Conservation (phyloP, 2,888 invertebrate species). For the Netelia inedita region DNA sequence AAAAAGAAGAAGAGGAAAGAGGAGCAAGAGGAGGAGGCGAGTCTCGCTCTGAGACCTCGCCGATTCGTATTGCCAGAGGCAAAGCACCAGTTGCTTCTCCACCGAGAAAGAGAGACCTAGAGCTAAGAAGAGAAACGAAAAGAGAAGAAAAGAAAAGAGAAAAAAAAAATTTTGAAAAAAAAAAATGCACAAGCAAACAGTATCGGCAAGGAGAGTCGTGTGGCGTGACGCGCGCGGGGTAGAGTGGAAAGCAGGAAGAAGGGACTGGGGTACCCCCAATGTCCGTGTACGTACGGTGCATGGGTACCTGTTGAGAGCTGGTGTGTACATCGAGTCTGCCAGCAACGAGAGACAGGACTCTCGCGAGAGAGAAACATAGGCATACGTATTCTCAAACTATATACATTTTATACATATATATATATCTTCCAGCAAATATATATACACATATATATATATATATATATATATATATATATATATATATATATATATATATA, state of each 20-base stretch:
- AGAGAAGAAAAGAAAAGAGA: constrained; percentile 13
- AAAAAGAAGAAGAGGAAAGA: constrained; percentile 6
- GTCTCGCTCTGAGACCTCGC: too few species aligned
- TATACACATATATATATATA: too few species aligned
- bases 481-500: constrained; percentile 22
- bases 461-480: neutral
- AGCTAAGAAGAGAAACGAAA: neutral
- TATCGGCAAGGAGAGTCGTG: constrained; percentile 45
- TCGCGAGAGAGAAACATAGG: constrained; percentile 10
- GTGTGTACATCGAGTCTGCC: constrained; percentile 46
- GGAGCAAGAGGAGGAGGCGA: too few species aligned
- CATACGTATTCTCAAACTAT: neutral
- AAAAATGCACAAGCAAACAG: constrained; percentile 26
- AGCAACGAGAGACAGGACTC: constrained; percentile 50
- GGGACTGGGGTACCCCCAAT: constrained; percentile 3
- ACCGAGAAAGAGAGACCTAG: constrained; percentile 24
- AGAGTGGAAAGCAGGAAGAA: constrained; percentile 61
- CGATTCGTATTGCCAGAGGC: too few species aligned
- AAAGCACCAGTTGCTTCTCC: too few species aligned
- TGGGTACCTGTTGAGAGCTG: constrained; percentile 45
- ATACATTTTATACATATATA: too few species aligned
- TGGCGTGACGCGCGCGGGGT: constrained; percentile 37
- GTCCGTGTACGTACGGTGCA: constrained; percentile 36
- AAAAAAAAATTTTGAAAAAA: constrained; percentile 9
- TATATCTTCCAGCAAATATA: too few species aligned